These are phyloP conservation scores for Cheiracanthium punctorium DNA, from an alignment of 2,888 invertebrate genomes.

Conservation along the genomic window DNA sequence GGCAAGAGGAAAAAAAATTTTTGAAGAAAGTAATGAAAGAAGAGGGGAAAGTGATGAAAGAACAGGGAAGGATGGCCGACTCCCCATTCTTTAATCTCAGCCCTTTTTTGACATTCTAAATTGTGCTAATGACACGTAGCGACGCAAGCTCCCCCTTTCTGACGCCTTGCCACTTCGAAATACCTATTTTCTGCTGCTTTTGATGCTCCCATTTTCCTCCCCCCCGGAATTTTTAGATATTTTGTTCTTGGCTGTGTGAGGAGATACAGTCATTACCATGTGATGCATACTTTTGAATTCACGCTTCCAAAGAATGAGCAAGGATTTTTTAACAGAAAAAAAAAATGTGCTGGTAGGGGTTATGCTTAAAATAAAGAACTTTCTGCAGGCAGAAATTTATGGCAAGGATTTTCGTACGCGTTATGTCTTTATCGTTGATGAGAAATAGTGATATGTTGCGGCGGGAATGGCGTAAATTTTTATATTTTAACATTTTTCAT, in stretches of 20 bases:
- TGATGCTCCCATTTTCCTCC: conserved; percentile 16
- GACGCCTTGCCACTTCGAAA: conserved; percentile 45
- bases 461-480: too few relatives aligned
- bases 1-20: conserved; percentile 17
- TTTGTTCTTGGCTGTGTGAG: conserved; percentile 37
- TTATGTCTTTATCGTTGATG: background rate
- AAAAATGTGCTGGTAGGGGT: background rate
- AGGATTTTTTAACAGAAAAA: background rate
- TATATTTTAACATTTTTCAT: too few relatives aligned
- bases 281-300: conserved; percentile 55
- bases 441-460: too few relatives aligned
- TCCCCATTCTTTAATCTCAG: conserved; percentile 60
- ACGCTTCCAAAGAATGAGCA: conserved; percentile 1
- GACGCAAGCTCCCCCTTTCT: conserved; percentile 45
- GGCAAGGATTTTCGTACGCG: background rate
- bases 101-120: conserved; percentile 66
- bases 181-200: conserved; percentile 45
- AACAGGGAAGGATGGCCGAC: conserved; percentile 14
- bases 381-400: background rate
- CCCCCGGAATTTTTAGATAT: conserved; percentile 42
- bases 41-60: conserved; percentile 8
- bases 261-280: conserved; percentile 64
- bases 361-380: background rate
- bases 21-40: conserved; percentile 11
- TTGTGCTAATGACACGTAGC: conserved; percentile 69